Percentiles rank a stretch among this genome's conserved stretches.
These are phyloP conservation scores for Agelas oroides DNA, from an alignment of 37 sponge, comb jelly and placozoan genomes.

Conservation along the genomic window DNA sequence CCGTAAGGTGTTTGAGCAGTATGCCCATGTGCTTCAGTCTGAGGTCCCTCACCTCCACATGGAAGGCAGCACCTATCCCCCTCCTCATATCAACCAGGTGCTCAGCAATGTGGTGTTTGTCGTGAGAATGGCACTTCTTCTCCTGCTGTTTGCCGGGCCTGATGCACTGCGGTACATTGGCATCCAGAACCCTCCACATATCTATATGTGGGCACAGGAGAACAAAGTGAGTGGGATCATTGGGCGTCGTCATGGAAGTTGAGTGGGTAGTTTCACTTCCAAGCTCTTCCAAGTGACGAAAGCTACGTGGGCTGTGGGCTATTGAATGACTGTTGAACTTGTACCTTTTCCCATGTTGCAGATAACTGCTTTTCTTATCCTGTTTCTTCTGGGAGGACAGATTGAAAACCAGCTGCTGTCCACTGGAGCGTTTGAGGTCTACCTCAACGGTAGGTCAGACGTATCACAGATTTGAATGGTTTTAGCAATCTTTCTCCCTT, in stretches of 20 bases:
- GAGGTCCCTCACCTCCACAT: conserved; percentile 78
- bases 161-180: conserved; percentile 49
- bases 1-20: conserved; percentile 90
- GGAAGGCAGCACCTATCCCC: conserved; percentile 86
- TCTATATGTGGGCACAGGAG: conserved; percentile 81
- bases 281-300: too few species aligned
- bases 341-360: neutral
- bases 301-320: too few species aligned
- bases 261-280: too few species aligned
- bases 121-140: conserved; percentile 48
- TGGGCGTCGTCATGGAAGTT: too few species aligned
- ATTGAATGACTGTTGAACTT: too few species aligned
- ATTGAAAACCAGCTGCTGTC: conserved; percentile 84
- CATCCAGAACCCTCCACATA: conserved; percentile 60
- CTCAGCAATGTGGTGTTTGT: conserved; percentile 61
- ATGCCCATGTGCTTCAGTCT: conserved; percentile 63
- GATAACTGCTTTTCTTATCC: conserved; percentile 72
- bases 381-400: conserved; percentile 78
- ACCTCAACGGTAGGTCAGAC: conserved; percentile 72
- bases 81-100: conserved; percentile 50
- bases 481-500: too few species aligned
- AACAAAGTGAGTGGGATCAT: conserved; percentile 85
- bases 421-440: conserved; percentile 94
- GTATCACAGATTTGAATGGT: too few species aligned
- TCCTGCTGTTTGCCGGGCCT: conserved; percentile 64